Evolutionary conservation across 2,113 vertebrate species (phyloP), one percentile per base, ranked within the genome.

Genomic region (Micromys minutus): DNA sequence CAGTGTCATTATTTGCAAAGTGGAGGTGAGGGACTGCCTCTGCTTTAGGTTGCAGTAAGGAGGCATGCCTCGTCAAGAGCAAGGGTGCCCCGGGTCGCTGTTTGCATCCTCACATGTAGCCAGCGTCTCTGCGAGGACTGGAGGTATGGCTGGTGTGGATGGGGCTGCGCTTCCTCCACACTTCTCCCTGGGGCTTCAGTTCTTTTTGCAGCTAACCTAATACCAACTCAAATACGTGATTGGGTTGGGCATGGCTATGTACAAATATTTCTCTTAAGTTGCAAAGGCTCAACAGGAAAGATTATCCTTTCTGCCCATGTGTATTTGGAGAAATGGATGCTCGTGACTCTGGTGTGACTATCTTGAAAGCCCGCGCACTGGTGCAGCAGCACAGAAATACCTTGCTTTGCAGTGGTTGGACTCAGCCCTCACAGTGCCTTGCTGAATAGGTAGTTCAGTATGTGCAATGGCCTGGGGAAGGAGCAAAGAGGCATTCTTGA

Each of bases 151-250:
- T n/a, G n/a, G n/a, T 4, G 39, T 76, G 24, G 39, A 76, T 22
- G 11, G 13, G 24, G 65, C 65, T 74, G 7, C 0, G 10, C 5
- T 52, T 8, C 42, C 2, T 22, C 42, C 42, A 13, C 24, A 0
- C 63, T 0, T 26, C 5, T 61, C 8, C 42, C 1, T 12, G 2
- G 0, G 0, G 11, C 45, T 22, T 45, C 52, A 7, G 34, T 3
- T 22, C 19, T 71, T 26, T 26, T 59, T 57, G 22, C 57, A 80
- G 21, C 77, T 39, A 39, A 81, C 52, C 52, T n/a, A 42, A 17
- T 50, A 39, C 42, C 26, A 17, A 22, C n/a, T 50, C 34, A 50
- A 52, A 39, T 22, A 7, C 13, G 83, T 61, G 9, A 12, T 24
- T 24, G 3, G 71, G 31, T 6, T 13, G 59, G 71, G 15, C 45